phyloP scores from a whole-genome alignment of 2,113 vertebrate genomes.

The Echinops telfairi region DNA sequence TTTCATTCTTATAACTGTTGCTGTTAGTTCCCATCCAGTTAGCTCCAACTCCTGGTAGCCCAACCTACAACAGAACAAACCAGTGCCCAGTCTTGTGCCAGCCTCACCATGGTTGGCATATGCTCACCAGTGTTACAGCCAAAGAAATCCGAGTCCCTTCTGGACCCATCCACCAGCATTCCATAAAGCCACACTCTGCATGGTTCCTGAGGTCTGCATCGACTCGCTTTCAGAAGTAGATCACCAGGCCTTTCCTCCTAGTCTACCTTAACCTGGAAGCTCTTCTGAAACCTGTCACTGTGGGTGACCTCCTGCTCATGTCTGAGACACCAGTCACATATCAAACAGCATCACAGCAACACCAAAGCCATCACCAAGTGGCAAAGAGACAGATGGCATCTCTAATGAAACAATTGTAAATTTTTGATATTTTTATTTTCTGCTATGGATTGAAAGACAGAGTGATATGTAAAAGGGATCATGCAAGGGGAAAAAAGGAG shows the following conservation, averaged over 20 bases:
- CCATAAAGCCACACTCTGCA: background rate
- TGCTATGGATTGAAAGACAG: background rate
- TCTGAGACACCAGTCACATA: background rate
- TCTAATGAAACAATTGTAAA: background rate
- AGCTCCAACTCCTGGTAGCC: background rate
- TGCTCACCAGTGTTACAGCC: background rate
- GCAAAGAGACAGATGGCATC: background rate
- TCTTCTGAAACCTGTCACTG: background rate
- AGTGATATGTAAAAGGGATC: background rate
- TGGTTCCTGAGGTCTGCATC: background rate
- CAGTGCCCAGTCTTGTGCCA: background rate
- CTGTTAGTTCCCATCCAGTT: background rate
- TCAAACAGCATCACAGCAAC: background rate
- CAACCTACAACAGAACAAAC: background rate
- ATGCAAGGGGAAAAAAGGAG: background rate
- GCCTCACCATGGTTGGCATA: background rate
- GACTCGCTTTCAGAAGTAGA: background rate
- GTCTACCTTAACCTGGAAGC: background rate
- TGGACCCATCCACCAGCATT: background rate
- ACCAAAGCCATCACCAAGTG: background rate
- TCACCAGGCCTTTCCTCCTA: background rate
- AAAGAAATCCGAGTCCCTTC: background rate
- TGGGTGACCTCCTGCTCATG: background rate
- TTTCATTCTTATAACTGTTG: background rate
- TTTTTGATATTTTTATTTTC: slow-evolving; percentile 6